Conservation (phyloP, 2,888 invertebrate genomes). For the Muscina levida region DNA sequence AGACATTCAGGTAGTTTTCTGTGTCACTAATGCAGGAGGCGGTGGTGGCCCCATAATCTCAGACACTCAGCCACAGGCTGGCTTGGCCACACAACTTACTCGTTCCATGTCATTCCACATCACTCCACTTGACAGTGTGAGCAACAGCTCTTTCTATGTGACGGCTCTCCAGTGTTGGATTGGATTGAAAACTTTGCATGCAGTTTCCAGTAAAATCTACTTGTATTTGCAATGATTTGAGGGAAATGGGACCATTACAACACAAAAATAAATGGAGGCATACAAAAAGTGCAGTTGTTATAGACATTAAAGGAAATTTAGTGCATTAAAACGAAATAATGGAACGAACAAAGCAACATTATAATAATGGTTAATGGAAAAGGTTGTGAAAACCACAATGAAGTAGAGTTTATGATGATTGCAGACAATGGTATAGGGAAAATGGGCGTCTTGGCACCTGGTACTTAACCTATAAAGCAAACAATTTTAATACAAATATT, state of each 20-base stretch:
- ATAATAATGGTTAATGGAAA: neutral
- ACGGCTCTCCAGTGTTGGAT: too few relatives aligned
- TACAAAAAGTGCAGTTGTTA: neutral
- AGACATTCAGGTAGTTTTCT: constrained; percentile 24
- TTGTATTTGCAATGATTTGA: neutral
- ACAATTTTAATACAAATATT: too few relatives aligned
- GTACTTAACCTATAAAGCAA: neutral
- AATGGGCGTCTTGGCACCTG: constrained; percentile 24
- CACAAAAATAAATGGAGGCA: constrained; percentile 6
- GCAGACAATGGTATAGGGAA: neutral
- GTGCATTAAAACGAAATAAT: neutral
- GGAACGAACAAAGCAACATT: constrained; percentile 4
- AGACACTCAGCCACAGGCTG: neutral
- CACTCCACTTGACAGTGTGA: neutral
- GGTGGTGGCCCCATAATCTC: neutral
- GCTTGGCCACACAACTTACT: neutral
- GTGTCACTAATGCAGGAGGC: constrained; percentile 32
- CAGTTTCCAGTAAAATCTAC: neutral
- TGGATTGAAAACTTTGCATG: too few relatives aligned
- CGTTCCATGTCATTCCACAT: neutral
- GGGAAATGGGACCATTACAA: neutral
- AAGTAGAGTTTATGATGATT: constrained; percentile 1
- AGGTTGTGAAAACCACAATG: neutral
- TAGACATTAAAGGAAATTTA: constrained; percentile 12
- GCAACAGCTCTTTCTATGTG: neutral